Conservation (phyloP, 2,888 invertebrate species). For the Spisula solida region DNA sequence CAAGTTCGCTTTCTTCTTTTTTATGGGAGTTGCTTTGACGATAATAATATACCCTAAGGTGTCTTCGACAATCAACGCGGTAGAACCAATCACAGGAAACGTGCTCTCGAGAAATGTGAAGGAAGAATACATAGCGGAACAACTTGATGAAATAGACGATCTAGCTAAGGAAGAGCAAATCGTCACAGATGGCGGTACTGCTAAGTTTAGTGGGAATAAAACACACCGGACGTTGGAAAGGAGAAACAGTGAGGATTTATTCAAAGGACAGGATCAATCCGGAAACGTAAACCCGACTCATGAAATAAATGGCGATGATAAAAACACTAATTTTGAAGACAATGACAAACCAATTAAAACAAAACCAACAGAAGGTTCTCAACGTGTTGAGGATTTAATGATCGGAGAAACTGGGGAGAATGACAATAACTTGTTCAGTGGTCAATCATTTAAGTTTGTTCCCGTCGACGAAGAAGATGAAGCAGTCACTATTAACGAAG, state of each 20-base stretch:
- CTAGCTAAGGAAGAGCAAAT: constrained; percentile 4
- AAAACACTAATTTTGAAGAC: background rate
- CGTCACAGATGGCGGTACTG: background rate
- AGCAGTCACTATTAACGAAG: background rate
- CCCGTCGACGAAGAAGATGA: constrained; percentile 12
- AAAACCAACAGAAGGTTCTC: background rate
- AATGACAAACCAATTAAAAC: background rate
- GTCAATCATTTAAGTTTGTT: background rate
- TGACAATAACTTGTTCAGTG: background rate
- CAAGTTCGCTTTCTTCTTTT: constrained; percentile 67
- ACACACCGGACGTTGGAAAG: background rate
- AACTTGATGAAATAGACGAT: constrained; percentile 21
- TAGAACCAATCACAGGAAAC: background rate
- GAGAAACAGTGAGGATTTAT: background rate
- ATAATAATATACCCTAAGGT: constrained; percentile 60
- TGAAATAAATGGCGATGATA: background rate
- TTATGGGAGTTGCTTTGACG: constrained; percentile 65
- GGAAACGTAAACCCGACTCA: background rate
- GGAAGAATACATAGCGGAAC: constrained; percentile 5
- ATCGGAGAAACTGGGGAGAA: constrained; percentile 41
- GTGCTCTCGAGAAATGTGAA: background rate
- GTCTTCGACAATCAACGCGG: constrained; percentile 49
- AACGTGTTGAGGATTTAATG: constrained; percentile 52
- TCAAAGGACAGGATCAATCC: background rate
- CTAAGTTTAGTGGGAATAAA: background rate